A percentile compares a stretch with the other conserved stretches of the same genome.
Conservation (phyloP, 2,113 vertebrate species). For the Xyrauchen texanus region DNA sequence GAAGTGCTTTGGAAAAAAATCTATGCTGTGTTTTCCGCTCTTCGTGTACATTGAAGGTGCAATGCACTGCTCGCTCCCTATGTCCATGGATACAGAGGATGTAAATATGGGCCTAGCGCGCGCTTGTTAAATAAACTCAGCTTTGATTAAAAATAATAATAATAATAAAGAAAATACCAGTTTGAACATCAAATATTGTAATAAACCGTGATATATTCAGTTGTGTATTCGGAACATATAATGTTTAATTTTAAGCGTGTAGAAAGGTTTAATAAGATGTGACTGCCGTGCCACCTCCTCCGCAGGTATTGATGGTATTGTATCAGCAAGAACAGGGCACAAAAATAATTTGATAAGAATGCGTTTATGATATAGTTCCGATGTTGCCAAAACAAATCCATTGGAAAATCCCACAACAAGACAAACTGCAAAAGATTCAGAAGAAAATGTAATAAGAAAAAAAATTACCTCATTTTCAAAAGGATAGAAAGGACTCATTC, state of each 20-base stretch:
- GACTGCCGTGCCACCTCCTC: background rate
- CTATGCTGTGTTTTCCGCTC: background rate
- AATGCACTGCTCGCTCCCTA: slow-evolving; percentile 55
- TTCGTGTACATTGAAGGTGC: background rate
- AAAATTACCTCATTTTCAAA: background rate
- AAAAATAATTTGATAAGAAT: background rate
- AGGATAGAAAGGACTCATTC: background rate
- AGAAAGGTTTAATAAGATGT: background rate
- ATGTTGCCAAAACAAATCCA: background rate
- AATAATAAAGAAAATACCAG: background rate
- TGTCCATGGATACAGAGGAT: slow-evolving; percentile 67
- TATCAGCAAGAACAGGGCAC: background rate
- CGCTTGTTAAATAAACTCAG: background rate
- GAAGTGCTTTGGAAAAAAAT: too few species aligned
- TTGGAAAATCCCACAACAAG: background rate
- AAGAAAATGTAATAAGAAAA: background rate
- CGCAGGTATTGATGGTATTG: background rate
- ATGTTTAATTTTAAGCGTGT: background rate
- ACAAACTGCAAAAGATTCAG: background rate
- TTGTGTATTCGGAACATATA: background rate
- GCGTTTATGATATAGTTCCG: background rate
- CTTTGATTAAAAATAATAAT: too few species aligned
- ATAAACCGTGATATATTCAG: background rate
- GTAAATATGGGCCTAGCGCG: slow-evolving; percentile 20
- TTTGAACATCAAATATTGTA: background rate